phyloP scores from a whole-genome alignment of 2,797 vertebrate genomes.

The Sebastes steindachneri region DNA sequence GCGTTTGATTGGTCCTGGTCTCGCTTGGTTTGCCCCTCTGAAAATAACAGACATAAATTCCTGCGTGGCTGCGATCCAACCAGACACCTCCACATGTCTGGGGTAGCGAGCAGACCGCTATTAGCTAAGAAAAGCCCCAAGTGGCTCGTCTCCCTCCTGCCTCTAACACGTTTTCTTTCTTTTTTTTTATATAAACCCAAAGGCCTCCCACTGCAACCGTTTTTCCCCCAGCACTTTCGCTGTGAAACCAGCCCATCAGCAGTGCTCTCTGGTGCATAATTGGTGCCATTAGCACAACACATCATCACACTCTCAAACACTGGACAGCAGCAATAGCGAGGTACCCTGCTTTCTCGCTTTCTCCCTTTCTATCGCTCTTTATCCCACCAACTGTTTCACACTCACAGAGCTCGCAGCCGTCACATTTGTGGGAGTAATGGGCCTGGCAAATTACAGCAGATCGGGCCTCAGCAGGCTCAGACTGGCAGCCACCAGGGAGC shows the following conservation, averaged over 20 bases:
- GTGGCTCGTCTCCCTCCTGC: slow-evolving; percentile 47
- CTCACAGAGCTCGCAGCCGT: slow-evolving; percentile 63
- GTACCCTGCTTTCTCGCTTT: slow-evolving; percentile 3
- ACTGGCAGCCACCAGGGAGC: slow-evolving; percentile 51
- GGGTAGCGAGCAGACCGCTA: slow-evolving; percentile 24
- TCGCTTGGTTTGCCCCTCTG: slow-evolving; percentile 59
- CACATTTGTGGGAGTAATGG: slow-evolving; percentile 75
- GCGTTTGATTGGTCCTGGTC: slow-evolving; percentile 64
- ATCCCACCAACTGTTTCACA: slow-evolving; percentile 68
- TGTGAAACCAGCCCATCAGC: slow-evolving; percentile 58
- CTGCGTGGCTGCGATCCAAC: slow-evolving; percentile 45
- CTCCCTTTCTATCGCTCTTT: slow-evolving; percentile 32
- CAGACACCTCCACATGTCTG: slow-evolving; percentile 65
- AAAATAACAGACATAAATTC: slow-evolving; percentile 75
- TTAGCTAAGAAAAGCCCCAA: slow-evolving; percentile 46
- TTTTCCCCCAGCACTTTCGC: slow-evolving; percentile 6
- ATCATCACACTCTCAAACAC: slow-evolving; percentile 47
- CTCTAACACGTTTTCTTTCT: slow-evolving; percentile 3
- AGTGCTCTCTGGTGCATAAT: slow-evolving; percentile 73
- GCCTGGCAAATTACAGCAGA: slow-evolving; percentile 73
- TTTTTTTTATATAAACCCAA: slow-evolving; percentile 12
- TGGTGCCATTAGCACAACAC: slow-evolving; percentile 69
- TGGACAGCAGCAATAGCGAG: slow-evolving; percentile 28
- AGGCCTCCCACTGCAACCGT: neutral
- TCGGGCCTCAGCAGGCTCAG: slow-evolving; percentile 53